Conservation (phyloP, 1,140 invertebrate genomes). For the Drosophila nigrodunni region DNA sequence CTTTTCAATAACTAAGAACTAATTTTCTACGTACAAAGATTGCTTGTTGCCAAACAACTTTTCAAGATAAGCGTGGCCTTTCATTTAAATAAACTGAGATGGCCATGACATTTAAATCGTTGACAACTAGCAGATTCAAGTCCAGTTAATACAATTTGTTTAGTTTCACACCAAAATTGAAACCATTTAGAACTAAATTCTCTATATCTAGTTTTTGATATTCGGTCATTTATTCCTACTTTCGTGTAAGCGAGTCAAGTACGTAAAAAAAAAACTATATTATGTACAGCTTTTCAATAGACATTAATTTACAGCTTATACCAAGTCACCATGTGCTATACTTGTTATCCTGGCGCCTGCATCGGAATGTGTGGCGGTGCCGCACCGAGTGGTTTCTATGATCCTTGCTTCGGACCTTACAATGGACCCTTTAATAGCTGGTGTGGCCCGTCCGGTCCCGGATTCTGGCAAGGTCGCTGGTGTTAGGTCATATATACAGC, state of each 20-base stretch:
- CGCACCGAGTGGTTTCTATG: slow-evolving; percentile 55
- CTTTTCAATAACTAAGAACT: no score
- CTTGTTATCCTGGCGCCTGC: slow-evolving; percentile 44
- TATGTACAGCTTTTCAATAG: background rate
- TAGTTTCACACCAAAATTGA: slow-evolving; percentile 14
- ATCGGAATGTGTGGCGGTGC: slow-evolving; percentile 46
- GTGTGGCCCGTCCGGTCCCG: slow-evolving; percentile 53
- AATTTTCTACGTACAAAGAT: no score
- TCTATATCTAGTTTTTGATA: slow-evolving; percentile 26
- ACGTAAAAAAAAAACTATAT: background rate
- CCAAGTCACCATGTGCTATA: slow-evolving; percentile 45
- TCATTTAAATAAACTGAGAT: background rate
- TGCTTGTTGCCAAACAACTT: no score
- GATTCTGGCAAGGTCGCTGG: slow-evolving; percentile 42
- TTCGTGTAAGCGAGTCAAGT: slow-evolving; percentile 33
- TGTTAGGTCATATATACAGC: slow-evolving; percentile 23
- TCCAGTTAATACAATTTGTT: background rate
- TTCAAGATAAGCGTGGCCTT: no score
- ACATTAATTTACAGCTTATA: slow-evolving; percentile 12
- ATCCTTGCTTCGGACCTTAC: slow-evolving; percentile 52
- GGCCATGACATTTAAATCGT: slow-evolving; percentile 1
- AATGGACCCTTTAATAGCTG: slow-evolving; percentile 55
- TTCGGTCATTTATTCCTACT: slow-evolving; percentile 35
- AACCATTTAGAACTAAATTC: slow-evolving; percentile 22
- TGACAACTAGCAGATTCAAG: no score